A percentile compares a stretch with the other conserved stretches of the same genome.
phyloP scores from a whole-genome alignment of 2,888 invertebrate species.

The Acanthosepion esculentum region DNA sequence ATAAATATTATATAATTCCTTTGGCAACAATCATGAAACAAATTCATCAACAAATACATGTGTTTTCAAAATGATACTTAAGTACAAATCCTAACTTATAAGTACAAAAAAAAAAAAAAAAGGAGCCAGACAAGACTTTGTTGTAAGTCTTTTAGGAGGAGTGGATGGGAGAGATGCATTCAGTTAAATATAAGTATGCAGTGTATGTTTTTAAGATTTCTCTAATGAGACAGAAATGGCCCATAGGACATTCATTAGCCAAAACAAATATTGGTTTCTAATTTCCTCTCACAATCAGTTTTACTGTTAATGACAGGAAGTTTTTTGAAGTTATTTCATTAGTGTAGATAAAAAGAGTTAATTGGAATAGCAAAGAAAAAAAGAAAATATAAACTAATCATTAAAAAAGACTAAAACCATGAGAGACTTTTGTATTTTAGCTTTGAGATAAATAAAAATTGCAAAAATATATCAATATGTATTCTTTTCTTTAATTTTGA shows the following conservation, averaged over 20 bases:
- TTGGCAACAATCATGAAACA: too few relatives aligned
- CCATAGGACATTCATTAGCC: not conserved
- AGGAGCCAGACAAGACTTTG: not conserved
- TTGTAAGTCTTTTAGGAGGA: not conserved
- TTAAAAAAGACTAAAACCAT: not conserved
- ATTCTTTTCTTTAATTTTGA: too few relatives aligned
- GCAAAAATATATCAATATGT: too few relatives aligned
- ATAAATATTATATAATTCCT: too few relatives aligned
- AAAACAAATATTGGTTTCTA: not conserved
- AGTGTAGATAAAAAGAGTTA: not conserved
- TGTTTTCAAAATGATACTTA: too few relatives aligned
- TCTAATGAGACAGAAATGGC: slow-evolving; percentile 33
- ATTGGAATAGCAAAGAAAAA: not conserved
- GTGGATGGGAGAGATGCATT: too few relatives aligned
- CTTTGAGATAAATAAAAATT: not conserved
- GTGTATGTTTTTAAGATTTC: not conserved
- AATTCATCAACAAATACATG: too few relatives aligned
- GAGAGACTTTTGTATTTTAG: not conserved
- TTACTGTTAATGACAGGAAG: not conserved
- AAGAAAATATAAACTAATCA: not conserved
- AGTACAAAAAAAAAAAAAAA: not conserved
- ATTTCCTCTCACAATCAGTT: not conserved
- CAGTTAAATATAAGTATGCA: not conserved
- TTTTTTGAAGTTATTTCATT: not conserved
- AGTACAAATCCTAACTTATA: too few relatives aligned